Evolutionary conservation across 2,113 vertebrate species (phyloP), one percentile per base, ranked within the genome.

Genomic region (Sander lucioperca): DNA sequence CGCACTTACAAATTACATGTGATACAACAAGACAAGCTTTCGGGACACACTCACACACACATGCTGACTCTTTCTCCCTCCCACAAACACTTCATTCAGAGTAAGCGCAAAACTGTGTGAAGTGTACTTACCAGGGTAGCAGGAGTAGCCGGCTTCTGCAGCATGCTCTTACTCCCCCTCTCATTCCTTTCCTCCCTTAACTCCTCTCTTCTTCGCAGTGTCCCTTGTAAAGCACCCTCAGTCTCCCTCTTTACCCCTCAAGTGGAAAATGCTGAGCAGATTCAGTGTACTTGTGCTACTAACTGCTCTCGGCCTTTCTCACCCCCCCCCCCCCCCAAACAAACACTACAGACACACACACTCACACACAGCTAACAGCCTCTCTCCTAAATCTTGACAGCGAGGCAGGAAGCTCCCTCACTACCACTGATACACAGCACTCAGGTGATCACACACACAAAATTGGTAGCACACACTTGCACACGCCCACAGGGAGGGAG

Each of bases 401-500:
- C 36, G 43, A 85, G 58, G 74, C 78, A 88, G 90, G 87, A 85
- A 19, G 58, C 91, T 94, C 94, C 95, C 90, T 94, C 92, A 61
- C 89, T 87, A 74, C 80, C 73, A 50, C 82, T 78, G 74, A 91
- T 79, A 84, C 78, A 74, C 77, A 81, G 79, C 70, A 67, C 80
- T 86, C 88, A 92, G 89, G 91, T 93, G 86, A 89, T 92, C 85
- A 33, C 72, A 79, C 82, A 83, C 83, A 72, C 85, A 79, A 45
- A 89, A 86, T 45, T 87, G 77, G 85, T 81, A 84, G 85, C 78
- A 84, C 81, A 89, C 81, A 90, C 83, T 80, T 61, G 83, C 89
- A 88, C 90, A 93, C 92, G 83, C 92, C 90, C 91, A 91, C 86
- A 82, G 91, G 91, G 93, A 91, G 91, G 90, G 91, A 94, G 93